A percentile compares a stretch with the other conserved stretches of the same genome.
Conservation (phyloP, 37 sponge, comb jelly and placozoan species). For the Spongia lamella region DNA sequence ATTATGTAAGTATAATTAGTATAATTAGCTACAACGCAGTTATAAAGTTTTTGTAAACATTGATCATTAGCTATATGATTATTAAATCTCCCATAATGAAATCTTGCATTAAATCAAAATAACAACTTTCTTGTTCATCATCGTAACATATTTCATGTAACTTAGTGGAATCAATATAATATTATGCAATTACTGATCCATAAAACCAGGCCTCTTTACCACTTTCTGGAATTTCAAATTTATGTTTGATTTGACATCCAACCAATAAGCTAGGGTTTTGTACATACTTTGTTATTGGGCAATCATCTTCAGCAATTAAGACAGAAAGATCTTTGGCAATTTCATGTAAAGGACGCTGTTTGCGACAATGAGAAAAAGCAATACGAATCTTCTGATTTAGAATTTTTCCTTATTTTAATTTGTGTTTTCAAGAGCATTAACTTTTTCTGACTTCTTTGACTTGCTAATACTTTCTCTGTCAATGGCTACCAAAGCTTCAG, state of each 20-base stretch:
- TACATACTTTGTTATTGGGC: neutral
- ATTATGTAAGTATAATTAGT: too few relatives aligned
- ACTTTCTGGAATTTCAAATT: conserved; percentile 2
- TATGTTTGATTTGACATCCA: conserved; percentile 25
- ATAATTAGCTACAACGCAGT: too few relatives aligned
- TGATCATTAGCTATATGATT: conserved; percentile 5
- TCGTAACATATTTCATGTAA: conserved; percentile 23
- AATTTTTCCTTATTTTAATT: conserved; percentile 20
- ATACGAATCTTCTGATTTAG: conserved; percentile 23
- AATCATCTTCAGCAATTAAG: neutral
- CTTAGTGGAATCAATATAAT: conserved; percentile 6
- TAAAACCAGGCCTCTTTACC: conserved; percentile 6
- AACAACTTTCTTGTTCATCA: conserved; percentile 31
- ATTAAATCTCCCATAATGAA: conserved; percentile 11
- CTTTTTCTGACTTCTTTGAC: conserved; percentile 31
- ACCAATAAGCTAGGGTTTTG: conserved; percentile 15
- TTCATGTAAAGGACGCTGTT: conserved; percentile 27
- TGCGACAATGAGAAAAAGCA: conserved; percentile 16
- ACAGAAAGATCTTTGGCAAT: conserved; percentile 34
- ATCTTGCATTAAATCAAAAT: conserved; percentile 16
- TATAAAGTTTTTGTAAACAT: too few relatives aligned
- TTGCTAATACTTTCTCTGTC: conserved; percentile 41
- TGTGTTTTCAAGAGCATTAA: conserved; percentile 12
- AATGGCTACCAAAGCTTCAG: conserved; percentile 34
- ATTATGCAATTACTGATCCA: conserved; percentile 12